These are phyloP conservation scores for Columbina picui DNA, from an alignment of 2,113 vertebrate genomes.

Conservation along the genomic window DNA sequence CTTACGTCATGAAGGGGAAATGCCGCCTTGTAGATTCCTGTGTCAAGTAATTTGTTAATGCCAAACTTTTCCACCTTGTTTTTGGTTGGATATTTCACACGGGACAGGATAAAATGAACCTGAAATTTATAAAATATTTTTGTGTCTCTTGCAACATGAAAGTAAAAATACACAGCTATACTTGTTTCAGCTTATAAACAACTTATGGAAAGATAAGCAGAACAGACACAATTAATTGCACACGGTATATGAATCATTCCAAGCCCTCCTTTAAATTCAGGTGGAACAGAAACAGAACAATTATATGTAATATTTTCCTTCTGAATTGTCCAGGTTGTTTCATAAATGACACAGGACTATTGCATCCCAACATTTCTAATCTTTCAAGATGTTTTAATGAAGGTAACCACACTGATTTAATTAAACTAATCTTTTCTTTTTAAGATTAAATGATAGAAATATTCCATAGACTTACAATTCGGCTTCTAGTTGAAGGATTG, in stretches of 20 bases:
- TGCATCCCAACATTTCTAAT: background rate
- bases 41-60: conserved; percentile 86
- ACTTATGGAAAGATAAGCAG: background rate
- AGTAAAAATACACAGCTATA: background rate
- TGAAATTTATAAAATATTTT: conserved; percentile 57
- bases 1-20: conserved; percentile 94
- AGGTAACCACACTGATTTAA: background rate
- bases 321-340: background rate
- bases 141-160: background rate
- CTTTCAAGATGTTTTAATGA: background rate
- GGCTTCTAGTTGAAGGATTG: conserved; percentile 89
- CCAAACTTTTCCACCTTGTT: conserved; percentile 87
- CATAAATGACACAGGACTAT: background rate
- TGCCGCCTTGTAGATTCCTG: conserved; percentile 91
- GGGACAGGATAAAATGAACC: conserved; percentile 90
- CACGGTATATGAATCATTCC: background rate
- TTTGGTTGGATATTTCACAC: conserved; percentile 83
- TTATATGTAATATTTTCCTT: background rate
- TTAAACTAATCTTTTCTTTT: background rate
- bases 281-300: background rate
- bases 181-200: background rate
- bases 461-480: conserved; percentile 81
- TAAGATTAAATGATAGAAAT: background rate
- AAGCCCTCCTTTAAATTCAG: background rate
- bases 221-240: background rate